Evolutionary conservation across 2,888 invertebrate species (phyloP), one percentile per base, ranked within the genome.

Genomic region (Strigamia transsilvanica): DNA sequence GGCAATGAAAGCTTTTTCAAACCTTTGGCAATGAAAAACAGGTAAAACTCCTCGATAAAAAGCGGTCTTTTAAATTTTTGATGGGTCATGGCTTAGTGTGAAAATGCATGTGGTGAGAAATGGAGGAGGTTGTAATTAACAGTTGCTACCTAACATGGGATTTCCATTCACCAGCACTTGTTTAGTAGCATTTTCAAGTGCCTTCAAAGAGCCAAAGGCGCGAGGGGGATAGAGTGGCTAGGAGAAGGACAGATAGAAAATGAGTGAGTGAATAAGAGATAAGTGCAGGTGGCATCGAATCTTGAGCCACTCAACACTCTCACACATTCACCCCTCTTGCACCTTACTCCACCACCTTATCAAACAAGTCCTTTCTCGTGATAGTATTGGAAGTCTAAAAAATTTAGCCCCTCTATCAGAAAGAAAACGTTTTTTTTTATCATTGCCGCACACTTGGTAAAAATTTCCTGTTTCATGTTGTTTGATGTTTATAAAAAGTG

Each of bases 121-220:
- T 32, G 32, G 73, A 32, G 32, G 73, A 13, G 73, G 73, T 73
- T 73, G 73, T 73, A 73, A 73, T 73, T 73, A 73, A 73, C 73
- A 73, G 73, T 73, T 73, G 27, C 73, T 32, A 32, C 73, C 73
- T 73, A 73, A 73, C 73, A 73, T 73, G 73, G 32, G 73, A 73
- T 73, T 73, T 73, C 73, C 73, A 73, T 73, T 73, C 73, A 73
- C 32, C 73, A 32, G 73, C 73, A 27, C 32, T 73, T 73, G 73
- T 73, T 73, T 73, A 73, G 73, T 32, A n/a, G 73, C 73, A 73
- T 73, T 73, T 73, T 73, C 73, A 73, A 73, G 73, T 73, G 73
- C 73, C 32, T 27, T 27, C 27, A 73, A 73, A 73, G 73, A 73
- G 73, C 73, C 73, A 73, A 73, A 73, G 73, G 73, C 56, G 18